Conservation (phyloP, 2,797 vertebrate genomes). For the Liparis tanakae region DNA sequence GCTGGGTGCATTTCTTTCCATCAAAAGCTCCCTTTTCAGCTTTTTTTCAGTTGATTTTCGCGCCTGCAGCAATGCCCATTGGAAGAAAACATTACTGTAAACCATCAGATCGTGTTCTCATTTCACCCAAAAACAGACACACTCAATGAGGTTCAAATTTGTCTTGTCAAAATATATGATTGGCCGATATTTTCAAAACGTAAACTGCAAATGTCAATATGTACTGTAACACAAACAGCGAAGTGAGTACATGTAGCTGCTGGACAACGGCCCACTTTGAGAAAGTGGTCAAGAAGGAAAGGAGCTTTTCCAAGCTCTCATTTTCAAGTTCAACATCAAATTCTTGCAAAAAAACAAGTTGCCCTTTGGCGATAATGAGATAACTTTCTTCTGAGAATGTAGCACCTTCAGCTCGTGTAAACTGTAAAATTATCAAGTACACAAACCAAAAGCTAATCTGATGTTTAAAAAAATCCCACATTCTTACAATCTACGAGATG, state of each 20-base stretch:
- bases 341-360: constrained; percentile 56
- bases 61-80: constrained; percentile 51
- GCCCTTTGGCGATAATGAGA: constrained; percentile 62
- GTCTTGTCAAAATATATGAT: constrained; percentile 77
- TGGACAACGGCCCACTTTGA: constrained; percentile 76
- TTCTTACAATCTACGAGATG: constrained; percentile 27
- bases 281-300: constrained; percentile 55
- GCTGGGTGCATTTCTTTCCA: constrained; percentile 79
- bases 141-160: constrained; percentile 69
- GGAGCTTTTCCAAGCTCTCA: constrained; percentile 66
- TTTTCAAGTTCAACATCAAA: constrained; percentile 68
- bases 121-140: constrained; percentile 66
- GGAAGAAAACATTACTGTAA: constrained; percentile 78
- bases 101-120: constrained; percentile 70
- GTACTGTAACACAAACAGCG: constrained; percentile 76
- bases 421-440: constrained; percentile 42
- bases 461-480: constrained; percentile 24
- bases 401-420: constrained; percentile 52
- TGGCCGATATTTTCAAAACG: constrained; percentile 74
- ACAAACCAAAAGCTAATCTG: constrained; percentile 20
- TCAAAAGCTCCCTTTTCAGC: constrained; percentile 83
- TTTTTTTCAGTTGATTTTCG: constrained; percentile 72
- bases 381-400: constrained; percentile 58
- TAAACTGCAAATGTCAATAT: constrained; percentile 78
- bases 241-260: constrained; percentile 77